Conservation (phyloP, 2,888 invertebrate species). For the Craniophora ligustri region DNA sequence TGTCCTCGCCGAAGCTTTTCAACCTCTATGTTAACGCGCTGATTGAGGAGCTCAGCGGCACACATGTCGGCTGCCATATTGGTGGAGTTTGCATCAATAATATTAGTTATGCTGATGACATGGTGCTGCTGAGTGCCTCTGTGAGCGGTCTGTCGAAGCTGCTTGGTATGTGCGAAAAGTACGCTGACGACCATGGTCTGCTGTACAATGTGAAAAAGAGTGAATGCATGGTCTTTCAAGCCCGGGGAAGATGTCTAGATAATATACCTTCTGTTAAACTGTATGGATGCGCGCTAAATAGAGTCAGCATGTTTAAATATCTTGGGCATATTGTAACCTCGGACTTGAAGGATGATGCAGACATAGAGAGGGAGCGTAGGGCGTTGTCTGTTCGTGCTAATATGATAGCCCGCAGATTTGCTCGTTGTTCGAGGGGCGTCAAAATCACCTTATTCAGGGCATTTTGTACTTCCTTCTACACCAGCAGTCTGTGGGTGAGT, state of each 20-base stretch:
- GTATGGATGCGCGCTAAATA: neutral
- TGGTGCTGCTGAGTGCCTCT: conserved; percentile 1
- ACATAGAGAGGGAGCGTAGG: conserved; percentile 29
- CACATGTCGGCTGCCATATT: neutral
- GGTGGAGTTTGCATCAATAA: neutral
- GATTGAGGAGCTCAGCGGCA: neutral
- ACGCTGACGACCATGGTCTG: conserved; percentile 1
- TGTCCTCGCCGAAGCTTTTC: neutral
- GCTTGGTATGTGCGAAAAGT: conserved; percentile 1
- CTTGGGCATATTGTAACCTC: conserved; percentile 24
- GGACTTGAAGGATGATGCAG: conserved; percentile 17
- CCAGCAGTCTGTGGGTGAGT: conserved; percentile 3
- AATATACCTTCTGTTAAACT: neutral
- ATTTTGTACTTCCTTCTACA: conserved; percentile 8
- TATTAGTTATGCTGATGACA: neutral
- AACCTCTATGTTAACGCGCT: neutral
- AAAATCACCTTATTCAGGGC: conserved; percentile 10
- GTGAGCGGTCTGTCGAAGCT: neutral
- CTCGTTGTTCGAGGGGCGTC: conserved; percentile 10
- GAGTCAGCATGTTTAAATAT: conserved; percentile 24
- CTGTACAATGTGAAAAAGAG: conserved; percentile 5
- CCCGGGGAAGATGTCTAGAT: neutral
- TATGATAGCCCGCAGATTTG: conserved; percentile 34
- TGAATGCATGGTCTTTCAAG: conserved; percentile 8
- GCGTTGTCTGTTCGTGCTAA: conserved; percentile 24